Conservation (phyloP, 2,888 invertebrate genomes). For the Drosophila paranaensis region DNA sequence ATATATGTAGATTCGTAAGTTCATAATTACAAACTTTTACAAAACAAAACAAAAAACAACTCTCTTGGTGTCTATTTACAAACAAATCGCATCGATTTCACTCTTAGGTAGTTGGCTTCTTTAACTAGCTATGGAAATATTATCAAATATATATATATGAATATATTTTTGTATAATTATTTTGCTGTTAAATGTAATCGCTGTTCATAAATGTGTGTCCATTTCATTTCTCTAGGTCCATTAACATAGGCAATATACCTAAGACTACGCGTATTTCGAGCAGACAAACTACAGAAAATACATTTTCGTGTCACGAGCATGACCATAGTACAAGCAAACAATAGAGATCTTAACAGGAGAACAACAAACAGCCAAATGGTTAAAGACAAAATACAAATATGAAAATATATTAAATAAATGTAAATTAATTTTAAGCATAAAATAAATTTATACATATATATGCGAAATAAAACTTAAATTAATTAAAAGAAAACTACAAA, state of each 20-base stretch:
- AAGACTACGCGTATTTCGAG: conserved; percentile 33
- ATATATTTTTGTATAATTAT: conserved; percentile 77
- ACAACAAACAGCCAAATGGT: conserved; percentile 43
- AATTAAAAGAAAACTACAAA: conserved; percentile 8
- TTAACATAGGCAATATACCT: conserved; percentile 42
- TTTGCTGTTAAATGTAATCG: conserved; percentile 61
- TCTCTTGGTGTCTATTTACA: conserved; percentile 82
- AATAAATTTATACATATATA: conserved; percentile 33
- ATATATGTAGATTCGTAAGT: conserved; percentile 35
- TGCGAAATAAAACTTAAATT: conserved; percentile 29
- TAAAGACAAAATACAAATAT: not conserved
- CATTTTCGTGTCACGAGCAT: conserved; percentile 77
- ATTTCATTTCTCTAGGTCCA: conserved; percentile 53
- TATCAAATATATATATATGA: conserved; percentile 16
- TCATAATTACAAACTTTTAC: conserved; percentile 56
- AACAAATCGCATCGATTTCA: conserved; percentile 61
- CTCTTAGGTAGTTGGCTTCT: conserved; percentile 70
- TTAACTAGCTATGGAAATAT: conserved; percentile 61
- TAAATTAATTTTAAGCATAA: conserved; percentile 45
- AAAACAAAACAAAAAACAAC: conserved; percentile 52
- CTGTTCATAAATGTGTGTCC: conserved; percentile 49
- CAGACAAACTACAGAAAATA: conserved; percentile 28
- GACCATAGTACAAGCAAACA: conserved; percentile 80
- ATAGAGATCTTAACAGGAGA: conserved; percentile 70
- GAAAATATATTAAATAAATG: conserved; percentile 30